A percentile compares a stretch with the other conserved stretches of the same genome.
Evolutionary conservation across 2,888 invertebrate genomes (phyloP).

Genomic region (Eulithis testata): DNA sequence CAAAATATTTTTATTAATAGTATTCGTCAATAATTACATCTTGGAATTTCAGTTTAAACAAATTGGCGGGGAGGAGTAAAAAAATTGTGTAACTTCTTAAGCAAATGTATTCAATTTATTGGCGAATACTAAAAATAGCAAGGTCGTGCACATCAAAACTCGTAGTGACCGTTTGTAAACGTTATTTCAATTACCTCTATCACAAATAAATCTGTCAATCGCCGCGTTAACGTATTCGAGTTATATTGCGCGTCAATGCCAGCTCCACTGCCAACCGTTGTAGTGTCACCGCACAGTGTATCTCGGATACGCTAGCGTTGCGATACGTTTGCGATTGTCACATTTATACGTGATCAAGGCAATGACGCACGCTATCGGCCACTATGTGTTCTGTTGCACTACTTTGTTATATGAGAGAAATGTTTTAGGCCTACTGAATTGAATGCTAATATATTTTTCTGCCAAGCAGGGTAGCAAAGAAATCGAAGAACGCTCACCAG

Average conservation of each 20-base stretch:
- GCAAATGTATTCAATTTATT: conserved; percentile 1
- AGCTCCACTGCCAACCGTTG: no score
- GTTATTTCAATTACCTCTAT: background rate
- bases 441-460: conserved; percentile 39
- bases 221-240: no score
- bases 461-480: conserved; percentile 82
- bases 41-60: background rate
- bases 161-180: background rate
- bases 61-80: no score
- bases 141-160: conserved; percentile 4
- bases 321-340: no score
- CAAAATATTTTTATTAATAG: conserved; percentile 8
- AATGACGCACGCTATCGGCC: background rate
- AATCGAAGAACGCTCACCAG: conserved; percentile 85
- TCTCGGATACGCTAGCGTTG: no score
- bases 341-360: no score
- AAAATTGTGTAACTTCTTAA: no score
- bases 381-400: background rate
- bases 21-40: conserved; percentile 12
- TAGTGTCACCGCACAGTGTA: no score
- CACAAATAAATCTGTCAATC: no score
- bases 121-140: background rate
- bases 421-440: conserved; percentile 6
- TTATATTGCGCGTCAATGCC: no score
- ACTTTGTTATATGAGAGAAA: conserved; percentile 13